Evolutionary conservation across 2,888 invertebrate genomes (phyloP).

Genomic region (Cenopis cana): DNA sequence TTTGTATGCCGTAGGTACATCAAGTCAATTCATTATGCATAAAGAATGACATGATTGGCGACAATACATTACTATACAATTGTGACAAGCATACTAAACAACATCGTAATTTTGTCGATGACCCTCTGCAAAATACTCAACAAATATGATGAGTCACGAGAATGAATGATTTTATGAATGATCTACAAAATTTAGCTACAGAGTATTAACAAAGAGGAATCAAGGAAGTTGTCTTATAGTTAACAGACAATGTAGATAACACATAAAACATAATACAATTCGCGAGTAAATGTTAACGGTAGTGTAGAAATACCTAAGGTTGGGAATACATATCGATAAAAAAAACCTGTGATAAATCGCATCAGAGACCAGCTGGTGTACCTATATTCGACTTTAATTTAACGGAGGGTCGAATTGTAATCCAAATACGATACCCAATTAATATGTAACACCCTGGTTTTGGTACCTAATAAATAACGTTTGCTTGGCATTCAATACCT

Average conservation of each 20-base stretch:
- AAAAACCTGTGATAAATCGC: not conserved
- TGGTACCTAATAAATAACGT: not conserved
- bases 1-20: conserved; percentile 62
- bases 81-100: conserved; percentile 65
- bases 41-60: conserved; percentile 63
- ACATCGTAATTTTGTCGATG: conserved; percentile 15
- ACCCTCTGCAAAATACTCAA: not conserved
- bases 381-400: too few species aligned
- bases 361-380: too few species aligned
- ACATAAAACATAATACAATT: not conserved
- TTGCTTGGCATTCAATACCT: not conserved
- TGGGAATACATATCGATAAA: not conserved
- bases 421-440: too few species aligned
- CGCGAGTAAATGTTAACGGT: not conserved
- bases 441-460: too few species aligned
- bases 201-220: not conserved
- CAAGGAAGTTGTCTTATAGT: not conserved
- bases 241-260: not conserved
- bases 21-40: conserved; percentile 73
- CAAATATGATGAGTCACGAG: too few species aligned
- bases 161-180: not conserved
- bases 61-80: conserved; percentile 73
- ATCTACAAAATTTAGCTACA: too few species aligned
- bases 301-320: not conserved
- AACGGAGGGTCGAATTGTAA: too few species aligned